These are phyloP conservation scores for Anticlea derivata DNA, from an alignment of 2,888 invertebrate genomes.

Conservation along the genomic window DNA sequence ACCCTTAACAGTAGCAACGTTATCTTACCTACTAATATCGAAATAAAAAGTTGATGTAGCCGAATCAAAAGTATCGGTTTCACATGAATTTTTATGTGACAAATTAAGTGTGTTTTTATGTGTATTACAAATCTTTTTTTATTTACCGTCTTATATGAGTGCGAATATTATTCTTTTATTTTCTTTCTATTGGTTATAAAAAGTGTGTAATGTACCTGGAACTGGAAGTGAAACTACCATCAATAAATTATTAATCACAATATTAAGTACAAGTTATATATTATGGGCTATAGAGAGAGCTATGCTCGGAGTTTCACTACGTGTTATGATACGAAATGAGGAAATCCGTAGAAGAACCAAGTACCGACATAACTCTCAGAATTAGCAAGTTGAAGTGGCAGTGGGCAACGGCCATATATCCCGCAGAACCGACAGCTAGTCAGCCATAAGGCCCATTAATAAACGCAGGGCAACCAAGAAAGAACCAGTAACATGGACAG, in stretches of 20 bases:
- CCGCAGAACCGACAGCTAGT: too few relatives aligned
- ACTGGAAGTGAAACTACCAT: background rate
- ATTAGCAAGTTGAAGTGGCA: too few relatives aligned
- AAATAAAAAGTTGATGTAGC: conserved; percentile 10
- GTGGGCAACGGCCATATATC: too few relatives aligned
- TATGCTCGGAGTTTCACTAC: too few relatives aligned
- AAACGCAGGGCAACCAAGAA: background rate
- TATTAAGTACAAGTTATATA: too few relatives aligned
- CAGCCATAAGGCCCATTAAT: too few relatives aligned
- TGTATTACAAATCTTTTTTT: conserved; percentile 26
- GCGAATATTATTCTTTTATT: conserved; percentile 14
- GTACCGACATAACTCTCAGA: too few relatives aligned
- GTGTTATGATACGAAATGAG: too few relatives aligned
- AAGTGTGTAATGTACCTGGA: background rate
- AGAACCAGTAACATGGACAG: background rate
- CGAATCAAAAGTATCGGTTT: conserved; percentile 6
- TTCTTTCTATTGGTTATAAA: conserved; percentile 8
- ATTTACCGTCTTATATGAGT: conserved; percentile 25
- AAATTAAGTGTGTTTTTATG: conserved; percentile 27
- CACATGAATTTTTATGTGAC: conserved; percentile 28
- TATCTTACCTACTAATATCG: background rate
- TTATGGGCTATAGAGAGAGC: too few relatives aligned
- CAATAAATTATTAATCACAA: background rate
- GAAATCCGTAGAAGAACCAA: too few relatives aligned
- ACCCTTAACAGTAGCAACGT: background rate